A percentile compares a stretch with the other conserved stretches of the same genome.
Evolutionary conservation across 2,797 vertebrate species (phyloP).

Genomic region (Diceros bicornis): DNA sequence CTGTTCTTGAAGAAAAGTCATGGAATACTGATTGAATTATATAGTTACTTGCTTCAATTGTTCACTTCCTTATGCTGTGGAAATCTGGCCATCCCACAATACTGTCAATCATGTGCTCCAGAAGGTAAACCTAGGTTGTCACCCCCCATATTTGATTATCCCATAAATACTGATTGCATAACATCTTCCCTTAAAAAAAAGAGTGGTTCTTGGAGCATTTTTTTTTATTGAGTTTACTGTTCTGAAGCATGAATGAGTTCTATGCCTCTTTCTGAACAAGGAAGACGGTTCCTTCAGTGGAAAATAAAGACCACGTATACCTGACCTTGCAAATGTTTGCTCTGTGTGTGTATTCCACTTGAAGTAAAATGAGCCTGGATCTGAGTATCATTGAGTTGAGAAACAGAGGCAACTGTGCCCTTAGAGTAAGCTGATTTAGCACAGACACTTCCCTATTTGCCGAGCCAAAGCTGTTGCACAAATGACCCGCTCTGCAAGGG

Average conservation of each 20-base stretch:
- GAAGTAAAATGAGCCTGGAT: constrained; percentile 64
- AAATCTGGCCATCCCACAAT: constrained; percentile 30
- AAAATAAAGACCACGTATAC: constrained; percentile 54
- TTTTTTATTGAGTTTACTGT: constrained; percentile 10
- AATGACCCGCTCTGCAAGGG: constrained; percentile 73
- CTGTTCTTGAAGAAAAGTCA: constrained; percentile 42
- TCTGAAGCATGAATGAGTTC: constrained; percentile 54
- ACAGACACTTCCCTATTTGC: constrained; percentile 84
- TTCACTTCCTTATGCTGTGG: constrained; percentile 37
- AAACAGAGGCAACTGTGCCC: constrained; percentile 63
- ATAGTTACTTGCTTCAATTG: neutral
- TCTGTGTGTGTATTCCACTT: constrained; percentile 4
- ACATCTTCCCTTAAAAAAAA: neutral
- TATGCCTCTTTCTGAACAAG: neutral
- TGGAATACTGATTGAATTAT: constrained; percentile 9
- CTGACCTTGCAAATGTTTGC: constrained; percentile 42
- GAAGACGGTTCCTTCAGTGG: constrained; percentile 1
- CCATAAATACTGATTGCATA: neutral
- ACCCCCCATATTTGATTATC: constrained; percentile 17
- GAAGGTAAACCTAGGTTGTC: neutral
- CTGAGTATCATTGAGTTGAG: constrained; percentile 70
- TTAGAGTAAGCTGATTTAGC: constrained; percentile 72
- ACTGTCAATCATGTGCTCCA: neutral
- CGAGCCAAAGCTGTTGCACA: constrained; percentile 71
- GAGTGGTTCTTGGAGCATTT: neutral